Evolutionary conservation across 2,113 vertebrate species (phyloP).

Genomic region (Phainopepla nitens): DNA sequence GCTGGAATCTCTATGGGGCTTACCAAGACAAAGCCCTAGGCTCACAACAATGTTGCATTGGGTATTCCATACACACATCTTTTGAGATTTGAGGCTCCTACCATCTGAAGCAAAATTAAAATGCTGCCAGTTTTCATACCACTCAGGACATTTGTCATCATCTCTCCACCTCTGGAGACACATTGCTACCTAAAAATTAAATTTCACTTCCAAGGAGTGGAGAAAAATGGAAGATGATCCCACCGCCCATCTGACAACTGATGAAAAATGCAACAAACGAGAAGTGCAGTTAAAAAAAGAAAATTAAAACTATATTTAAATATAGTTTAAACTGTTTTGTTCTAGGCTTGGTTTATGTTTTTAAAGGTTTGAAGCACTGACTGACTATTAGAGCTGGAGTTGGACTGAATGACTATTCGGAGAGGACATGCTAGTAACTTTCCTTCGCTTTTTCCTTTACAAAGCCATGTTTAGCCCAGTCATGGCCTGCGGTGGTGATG

Average conservation of each 20-base stretch:
- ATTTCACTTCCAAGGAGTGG: neutral
- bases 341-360: neutral
- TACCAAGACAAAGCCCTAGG: neutral
- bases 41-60: neutral
- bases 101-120: neutral
- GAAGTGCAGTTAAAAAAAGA: neutral
- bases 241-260: neutral
- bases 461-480: neutral
- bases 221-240: neutral
- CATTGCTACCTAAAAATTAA: neutral
- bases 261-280: neutral
- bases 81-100: neutral
- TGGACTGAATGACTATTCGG: neutral
- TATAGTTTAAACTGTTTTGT: neutral
- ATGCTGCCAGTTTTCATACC: neutral
- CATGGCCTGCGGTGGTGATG: fast-evolving
- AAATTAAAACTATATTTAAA: too few species aligned
- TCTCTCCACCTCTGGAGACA: neutral
- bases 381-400: neutral
- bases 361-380: neutral
- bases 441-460: neutral
- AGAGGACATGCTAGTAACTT: neutral
- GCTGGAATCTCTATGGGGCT: neutral
- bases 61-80: neutral
- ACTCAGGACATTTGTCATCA: neutral